phyloP scores from a whole-genome alignment of 37 sponge, comb jelly and placozoan species.

The Ianthella basta region DNA sequence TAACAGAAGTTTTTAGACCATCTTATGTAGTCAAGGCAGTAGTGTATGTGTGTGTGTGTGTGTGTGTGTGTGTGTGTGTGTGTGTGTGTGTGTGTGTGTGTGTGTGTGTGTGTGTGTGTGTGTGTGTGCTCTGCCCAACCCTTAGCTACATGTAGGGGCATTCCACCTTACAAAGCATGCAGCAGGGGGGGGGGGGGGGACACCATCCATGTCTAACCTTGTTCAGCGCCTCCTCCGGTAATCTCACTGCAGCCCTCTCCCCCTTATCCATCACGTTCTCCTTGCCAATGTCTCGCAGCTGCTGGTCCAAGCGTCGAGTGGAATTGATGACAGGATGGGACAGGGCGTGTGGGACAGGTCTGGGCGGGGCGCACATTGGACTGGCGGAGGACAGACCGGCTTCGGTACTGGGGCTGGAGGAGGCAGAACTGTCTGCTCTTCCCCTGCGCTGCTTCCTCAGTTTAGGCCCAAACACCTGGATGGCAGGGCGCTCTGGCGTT shows the following conservation, averaged over 20 bases:
- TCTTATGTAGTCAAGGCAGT: background rate
- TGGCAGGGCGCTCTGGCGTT: background rate
- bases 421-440: background rate
- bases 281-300: background rate
- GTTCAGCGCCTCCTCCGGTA: conserved; percentile 15
- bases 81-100: conserved; percentile 23
- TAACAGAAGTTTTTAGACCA: conserved; percentile 6
- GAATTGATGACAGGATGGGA: background rate
- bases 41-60: conserved; percentile 22
- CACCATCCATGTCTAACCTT: background rate
- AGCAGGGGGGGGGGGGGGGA: background rate
- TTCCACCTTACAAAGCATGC: background rate
- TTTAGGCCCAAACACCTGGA: no score
- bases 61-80: conserved; percentile 37
- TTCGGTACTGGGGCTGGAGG: background rate
- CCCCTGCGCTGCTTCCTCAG: no score
- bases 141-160: background rate
- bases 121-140: background rate
- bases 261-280: background rate
- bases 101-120: conserved; percentile 4
- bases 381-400: background rate
- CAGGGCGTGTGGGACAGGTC: background rate
- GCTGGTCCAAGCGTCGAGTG: background rate
- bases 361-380: background rate
- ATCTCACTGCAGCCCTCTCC: background rate